Evolutionary conservation across 2,113 vertebrate species (phyloP).

Genomic region (Upupa epops): DNA sequence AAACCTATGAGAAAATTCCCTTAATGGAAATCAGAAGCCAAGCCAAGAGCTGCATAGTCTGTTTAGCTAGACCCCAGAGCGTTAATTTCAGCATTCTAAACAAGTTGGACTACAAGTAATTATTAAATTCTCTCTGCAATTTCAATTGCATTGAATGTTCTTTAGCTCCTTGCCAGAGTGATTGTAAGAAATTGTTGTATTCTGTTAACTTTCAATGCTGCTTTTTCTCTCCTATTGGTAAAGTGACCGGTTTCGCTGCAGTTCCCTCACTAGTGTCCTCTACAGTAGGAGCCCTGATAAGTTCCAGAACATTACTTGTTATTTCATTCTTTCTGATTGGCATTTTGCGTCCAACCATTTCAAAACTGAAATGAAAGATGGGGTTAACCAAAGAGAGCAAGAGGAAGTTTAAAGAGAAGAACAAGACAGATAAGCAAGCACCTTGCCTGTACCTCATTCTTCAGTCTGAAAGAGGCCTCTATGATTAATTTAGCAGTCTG

Average conservation of each 20-base stretch:
- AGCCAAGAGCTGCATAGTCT: neutral
- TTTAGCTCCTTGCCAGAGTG: neutral
- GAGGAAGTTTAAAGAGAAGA: neutral
- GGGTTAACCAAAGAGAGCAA: neutral
- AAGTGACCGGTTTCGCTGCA: neutral
- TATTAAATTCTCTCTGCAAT: neutral
- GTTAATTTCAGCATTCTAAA: neutral
- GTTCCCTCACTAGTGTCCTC: neutral
- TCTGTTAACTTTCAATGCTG: neutral
- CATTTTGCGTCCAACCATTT: neutral
- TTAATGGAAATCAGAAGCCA: neutral
- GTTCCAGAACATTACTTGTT: neutral
- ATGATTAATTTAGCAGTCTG: constrained; percentile 38
- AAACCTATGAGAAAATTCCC: neutral
- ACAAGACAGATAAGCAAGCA: neutral
- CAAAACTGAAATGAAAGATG: neutral
- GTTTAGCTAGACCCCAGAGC: neutral
- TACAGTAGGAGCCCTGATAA: neutral
- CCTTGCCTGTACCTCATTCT: neutral
- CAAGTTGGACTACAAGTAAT: neutral
- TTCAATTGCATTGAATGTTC: neutral
- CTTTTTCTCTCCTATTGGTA: neutral
- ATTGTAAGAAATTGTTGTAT: neutral
- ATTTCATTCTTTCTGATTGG: neutral
- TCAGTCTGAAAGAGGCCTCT: neutral